Percentiles rank a stretch among this genome's conserved stretches.
Conservation (phyloP, 2,888 invertebrate species). For the Leucania comma region DNA sequence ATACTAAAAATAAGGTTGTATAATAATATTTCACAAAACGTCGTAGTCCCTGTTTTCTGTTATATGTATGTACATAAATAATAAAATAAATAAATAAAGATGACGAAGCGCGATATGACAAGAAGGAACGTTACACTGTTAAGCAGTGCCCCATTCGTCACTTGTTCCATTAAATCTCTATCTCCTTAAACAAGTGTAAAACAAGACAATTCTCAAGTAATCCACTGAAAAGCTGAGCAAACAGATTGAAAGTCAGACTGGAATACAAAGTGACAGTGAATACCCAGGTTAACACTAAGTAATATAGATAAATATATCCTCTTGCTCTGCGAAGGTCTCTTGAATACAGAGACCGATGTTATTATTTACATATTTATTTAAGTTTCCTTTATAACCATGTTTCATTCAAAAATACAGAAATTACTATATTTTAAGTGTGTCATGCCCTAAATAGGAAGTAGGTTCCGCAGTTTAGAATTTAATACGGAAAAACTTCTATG, state of each 20-base stretch:
- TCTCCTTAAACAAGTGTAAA: slow-evolving; percentile 32
- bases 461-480: not conserved
- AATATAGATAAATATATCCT: slow-evolving; percentile 22
- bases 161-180: not conserved
- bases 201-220: slow-evolving; percentile 27
- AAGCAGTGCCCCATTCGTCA: not conserved
- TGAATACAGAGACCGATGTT: slow-evolving; percentile 54
- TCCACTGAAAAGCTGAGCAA: slow-evolving; percentile 39
- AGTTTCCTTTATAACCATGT: slow-evolving; percentile 34
- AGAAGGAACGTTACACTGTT: not conserved
- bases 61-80: no score
- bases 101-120: not conserved
- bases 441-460: not conserved
- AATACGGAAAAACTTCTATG: no score
- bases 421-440: slow-evolving; percentile 9
- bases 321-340: slow-evolving; percentile 28
- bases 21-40: no score
- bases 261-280: slow-evolving; percentile 56
- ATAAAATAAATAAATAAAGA: no score
- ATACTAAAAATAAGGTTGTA: no score
- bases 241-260: slow-evolving; percentile 52
- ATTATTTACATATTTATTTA: slow-evolving; percentile 49
- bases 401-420: slow-evolving; percentile 4
- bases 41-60: no score
- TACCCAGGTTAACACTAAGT: slow-evolving; percentile 45